These are phyloP conservation scores for Agonum fuliginosum DNA, from an alignment of 2,888 invertebrate species.

Conservation along the genomic window DNA sequence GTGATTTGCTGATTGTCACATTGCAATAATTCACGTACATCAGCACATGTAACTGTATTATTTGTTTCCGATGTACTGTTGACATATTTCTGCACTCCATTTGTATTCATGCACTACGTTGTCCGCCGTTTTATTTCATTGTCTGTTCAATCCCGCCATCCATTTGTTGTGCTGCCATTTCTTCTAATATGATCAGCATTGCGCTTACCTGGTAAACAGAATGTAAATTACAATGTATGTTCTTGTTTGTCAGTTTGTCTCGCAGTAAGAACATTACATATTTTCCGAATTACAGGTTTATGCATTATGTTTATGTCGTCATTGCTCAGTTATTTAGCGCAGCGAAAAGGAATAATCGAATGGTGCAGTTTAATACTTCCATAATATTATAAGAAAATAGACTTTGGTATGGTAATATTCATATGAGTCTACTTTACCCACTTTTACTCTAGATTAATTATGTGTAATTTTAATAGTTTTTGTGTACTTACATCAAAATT, in stretches of 20 bases:
- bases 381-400: too few relatives aligned
- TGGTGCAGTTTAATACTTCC: too few relatives aligned
- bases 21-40: background rate
- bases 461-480: too few relatives aligned
- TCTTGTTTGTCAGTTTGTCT: slow-evolving; percentile 38
- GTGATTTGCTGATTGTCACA: too few relatives aligned
- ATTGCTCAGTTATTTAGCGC: slow-evolving; percentile 5
- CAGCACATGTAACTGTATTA: background rate
- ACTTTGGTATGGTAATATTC: too few relatives aligned
- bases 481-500: too few relatives aligned
- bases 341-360: slow-evolving; percentile 3
- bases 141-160: slow-evolving; percentile 38
- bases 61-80: slow-evolving; percentile 1
- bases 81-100: slow-evolving; percentile 29
- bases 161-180: slow-evolving; percentile 30
- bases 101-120: slow-evolving; percentile 20
- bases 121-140: slow-evolving; percentile 48
- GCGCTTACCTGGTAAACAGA: slow-evolving; percentile 17
- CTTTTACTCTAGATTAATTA: too few relatives aligned
- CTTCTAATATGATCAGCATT: slow-evolving; percentile 42
- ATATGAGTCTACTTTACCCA: too few relatives aligned
- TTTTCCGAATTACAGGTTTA: slow-evolving; percentile 26
- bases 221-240: slow-evolving; percentile 49
- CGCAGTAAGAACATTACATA: slow-evolving; percentile 39
- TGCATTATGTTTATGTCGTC: slow-evolving; percentile 11